Evolutionary conservation across 2,888 invertebrate species (phyloP), one percentile per base, ranked within the genome.

Genomic region (Phymatocera aterrima): DNA sequence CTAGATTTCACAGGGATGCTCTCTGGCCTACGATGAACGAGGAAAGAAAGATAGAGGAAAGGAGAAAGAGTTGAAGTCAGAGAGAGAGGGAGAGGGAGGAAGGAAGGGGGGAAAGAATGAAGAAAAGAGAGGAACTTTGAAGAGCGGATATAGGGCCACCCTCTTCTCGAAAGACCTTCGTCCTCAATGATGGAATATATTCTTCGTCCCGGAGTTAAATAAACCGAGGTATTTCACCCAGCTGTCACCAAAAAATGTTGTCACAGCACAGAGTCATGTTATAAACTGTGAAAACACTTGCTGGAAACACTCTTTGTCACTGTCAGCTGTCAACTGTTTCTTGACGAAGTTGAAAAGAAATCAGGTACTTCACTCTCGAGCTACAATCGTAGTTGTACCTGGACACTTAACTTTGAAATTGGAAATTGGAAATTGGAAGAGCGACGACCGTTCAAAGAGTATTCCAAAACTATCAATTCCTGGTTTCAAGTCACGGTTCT

Each of bases 231-330:
- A 64, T 37, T 28, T 24, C 43, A 68, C 46, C 43, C 68, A 68
- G 48, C 72, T 51, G 72, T 72, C 72, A 72, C 48, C 72, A 72
- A 72, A 72, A 72, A 72, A 12, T 31, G n/a, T n/a, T n/a, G 34
- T 31, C 51, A 72, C 72, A 31, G 72, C 72, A 72, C 72, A 18
- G 15, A 72, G 31, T 72, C 72, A 72, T 72, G 51, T 21, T 24
- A 24, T 68, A 15, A 43, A 21, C 61, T 64, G 34, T n/a, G 18
- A 37, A 64, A 18, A 8, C 61, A 64, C 57, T 24, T 15, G 12
- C 10, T 8, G 4, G 3, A 24, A 57, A 57, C 8, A 10, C 5
- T 15, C 15, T 5, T 57, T 28, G 57, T 10, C 57, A 57, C 28
- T 28, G 2, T 15, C n/a, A 2, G 57, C 12, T 10, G 0, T 24